Evolutionary conservation across 2,797 vertebrate genomes (phyloP).

Genomic region (Brotogeris chrysoptera): DNA sequence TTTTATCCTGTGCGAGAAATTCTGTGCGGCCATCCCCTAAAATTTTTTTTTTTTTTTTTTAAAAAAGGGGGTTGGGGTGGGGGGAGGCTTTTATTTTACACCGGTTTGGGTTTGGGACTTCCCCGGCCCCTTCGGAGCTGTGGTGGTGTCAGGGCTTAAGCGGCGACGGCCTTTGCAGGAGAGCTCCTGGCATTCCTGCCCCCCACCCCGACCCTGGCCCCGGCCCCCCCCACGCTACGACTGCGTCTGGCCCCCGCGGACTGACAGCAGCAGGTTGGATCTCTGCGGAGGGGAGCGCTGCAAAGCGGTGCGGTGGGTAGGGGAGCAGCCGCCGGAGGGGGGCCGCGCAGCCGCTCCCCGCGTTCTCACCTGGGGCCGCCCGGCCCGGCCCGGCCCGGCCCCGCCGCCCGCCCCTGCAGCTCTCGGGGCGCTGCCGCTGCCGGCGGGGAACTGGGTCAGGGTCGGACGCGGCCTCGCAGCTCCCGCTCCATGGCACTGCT

Average conservation of each 20-base stretch:
- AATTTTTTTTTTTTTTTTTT: not conserved
- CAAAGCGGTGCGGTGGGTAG: not conserved
- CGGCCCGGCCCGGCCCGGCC: not conserved
- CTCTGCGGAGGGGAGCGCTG: conserved; percentile 36
- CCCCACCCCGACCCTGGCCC: not conserved
- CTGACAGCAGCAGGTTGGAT: conserved; percentile 64
- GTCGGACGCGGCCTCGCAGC: not conserved
- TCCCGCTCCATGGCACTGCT: fast-evolving
- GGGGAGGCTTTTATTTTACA: not conserved
- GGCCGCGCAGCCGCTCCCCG: not conserved
- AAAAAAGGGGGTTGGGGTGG: not conserved
- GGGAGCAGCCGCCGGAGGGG: not conserved
- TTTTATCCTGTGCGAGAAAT: not conserved
- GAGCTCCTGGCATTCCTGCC: not conserved
- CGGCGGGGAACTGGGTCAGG: not conserved
- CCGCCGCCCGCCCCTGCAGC: not conserved
- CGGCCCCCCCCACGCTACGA: not conserved
- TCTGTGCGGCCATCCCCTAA: not conserved
- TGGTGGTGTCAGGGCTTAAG: not conserved
- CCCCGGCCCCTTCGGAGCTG: not conserved
- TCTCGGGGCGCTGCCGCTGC: not conserved
- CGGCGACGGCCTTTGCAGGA: not conserved
- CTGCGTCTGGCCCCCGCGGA: not conserved
- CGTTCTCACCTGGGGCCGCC: not conserved
- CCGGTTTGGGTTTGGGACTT: not conserved